Base-by-base conservation (phyloP, 2,888 invertebrate genomes). In the Oegoconia quadripuncta region DNA sequence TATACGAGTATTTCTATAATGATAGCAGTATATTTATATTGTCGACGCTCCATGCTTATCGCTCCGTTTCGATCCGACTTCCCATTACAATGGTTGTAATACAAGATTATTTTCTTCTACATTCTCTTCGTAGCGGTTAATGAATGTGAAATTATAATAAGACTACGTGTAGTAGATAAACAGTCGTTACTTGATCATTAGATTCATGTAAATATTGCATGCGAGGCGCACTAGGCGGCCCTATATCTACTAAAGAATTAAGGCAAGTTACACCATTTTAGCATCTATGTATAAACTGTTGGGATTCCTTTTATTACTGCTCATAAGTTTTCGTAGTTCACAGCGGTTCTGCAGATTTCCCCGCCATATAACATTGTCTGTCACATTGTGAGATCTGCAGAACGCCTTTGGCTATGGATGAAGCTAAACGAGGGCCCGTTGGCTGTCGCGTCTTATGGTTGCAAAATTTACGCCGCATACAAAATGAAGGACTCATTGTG, bases 1-100 rank as follows among this genome's bases (percentile, higher is more conserved):
- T 43, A 48, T 40, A 37, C 29, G 44, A 49, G 34, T 40, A 39
- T 44, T 48, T 46, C 43, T 37, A 34, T 46, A 11, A 28, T 18
- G 12, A 22, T 34, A 38, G n/a, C n/a, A n/a, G n/a, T 37, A 45
- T 37, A 31, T 44, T 44, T 12, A 26, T 36, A 37, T 30, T 8
- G 23, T 11, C 11, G 33, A 25, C 46, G 26, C 34, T 41, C 38
- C 34, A 34, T 34, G 40, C 46, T 42, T 37, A 12, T 38, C 38
- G 44, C 39, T 38, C 22, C 17, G 27, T 27, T 34, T 41, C 39
- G 47, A 39, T 39, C 43, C 43, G 37, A 39, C 35, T 37, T 30
- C 34, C 33, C 22, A 12, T 29, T 13, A 16, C 27, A 14, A 14
- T 18, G 14, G 12, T 33, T 32, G 15, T 32, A 22, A 33, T 2